A percentile compares a stretch with the other conserved stretches of the same genome.
Conservation (phyloP, 1,140 invertebrate genomes). For the Drosophila willistoni region DNA sequence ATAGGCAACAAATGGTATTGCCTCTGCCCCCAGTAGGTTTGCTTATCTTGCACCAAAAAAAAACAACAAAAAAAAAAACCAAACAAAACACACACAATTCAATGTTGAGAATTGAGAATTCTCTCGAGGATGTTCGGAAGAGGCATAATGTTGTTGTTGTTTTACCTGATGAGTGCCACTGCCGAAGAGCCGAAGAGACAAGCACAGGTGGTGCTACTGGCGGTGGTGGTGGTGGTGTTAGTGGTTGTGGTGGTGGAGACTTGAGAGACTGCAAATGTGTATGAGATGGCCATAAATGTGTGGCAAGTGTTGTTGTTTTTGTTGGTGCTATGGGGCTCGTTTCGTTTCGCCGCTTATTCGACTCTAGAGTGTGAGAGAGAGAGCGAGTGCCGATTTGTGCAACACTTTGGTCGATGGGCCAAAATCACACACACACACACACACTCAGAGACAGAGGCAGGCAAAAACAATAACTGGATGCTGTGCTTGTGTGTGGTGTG, state of each 20-base stretch:
- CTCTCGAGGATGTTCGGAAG: constrained; percentile 65
- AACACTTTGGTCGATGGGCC: constrained; percentile 39
- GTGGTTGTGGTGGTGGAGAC: background rate
- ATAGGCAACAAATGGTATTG: constrained; percentile 40
- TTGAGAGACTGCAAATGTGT: constrained; percentile 52
- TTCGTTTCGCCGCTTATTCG: constrained; percentile 21
- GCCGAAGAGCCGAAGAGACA: constrained; percentile 18
- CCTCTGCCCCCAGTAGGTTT: constrained; percentile 32
- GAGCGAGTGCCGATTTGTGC: constrained; percentile 58
- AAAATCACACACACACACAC: constrained; percentile 20
- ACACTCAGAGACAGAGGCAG: constrained; percentile 14
- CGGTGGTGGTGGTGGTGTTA: background rate
- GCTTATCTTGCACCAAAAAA: constrained; percentile 42
- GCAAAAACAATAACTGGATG: constrained; percentile 42
- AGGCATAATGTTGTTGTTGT: background rate
- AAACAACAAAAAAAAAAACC: constrained; percentile 8
- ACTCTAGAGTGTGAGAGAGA: constrained; percentile 38
- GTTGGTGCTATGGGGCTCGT: constrained; percentile 43
- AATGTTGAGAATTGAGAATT: constrained; percentile 48
- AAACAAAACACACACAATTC: constrained; percentile 32
- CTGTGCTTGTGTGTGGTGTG: constrained; percentile 33
- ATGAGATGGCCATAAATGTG: constrained; percentile 55
- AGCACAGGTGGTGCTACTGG: constrained; percentile 11
- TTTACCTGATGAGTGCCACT: background rate
- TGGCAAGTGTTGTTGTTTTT: constrained; percentile 51